Evolutionary conservation across 1,140 invertebrate species (phyloP).

Genomic region (Drosophila truncata): DNA sequence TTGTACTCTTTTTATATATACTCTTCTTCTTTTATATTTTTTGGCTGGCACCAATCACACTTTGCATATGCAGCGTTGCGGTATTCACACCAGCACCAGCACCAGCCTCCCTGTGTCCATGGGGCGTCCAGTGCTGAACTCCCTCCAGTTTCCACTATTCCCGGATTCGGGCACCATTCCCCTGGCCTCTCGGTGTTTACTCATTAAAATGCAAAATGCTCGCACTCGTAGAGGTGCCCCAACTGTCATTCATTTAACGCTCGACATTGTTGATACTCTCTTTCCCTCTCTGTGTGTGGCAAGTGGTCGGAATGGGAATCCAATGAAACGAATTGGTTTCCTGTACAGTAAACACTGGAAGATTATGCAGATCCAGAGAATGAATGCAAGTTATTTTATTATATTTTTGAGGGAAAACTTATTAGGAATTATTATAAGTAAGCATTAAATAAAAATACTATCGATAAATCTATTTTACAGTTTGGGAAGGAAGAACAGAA

Average conservation of each 20-base stretch:
- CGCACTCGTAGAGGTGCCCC: slow-evolving; percentile 35
- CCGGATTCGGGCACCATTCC: neutral
- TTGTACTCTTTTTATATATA: slow-evolving; percentile 9
- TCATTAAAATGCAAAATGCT: slow-evolving; percentile 81
- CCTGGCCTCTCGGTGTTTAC: slow-evolving; percentile 49
- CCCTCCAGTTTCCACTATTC: slow-evolving; percentile 1
- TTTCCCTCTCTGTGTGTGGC: slow-evolving; percentile 8
- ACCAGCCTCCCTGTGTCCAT: slow-evolving; percentile 17
- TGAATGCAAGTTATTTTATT: too few relatives aligned
- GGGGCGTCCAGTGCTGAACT: slow-evolving; percentile 21
- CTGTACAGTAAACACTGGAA: slow-evolving; percentile 1
- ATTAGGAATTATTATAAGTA: too few relatives aligned
- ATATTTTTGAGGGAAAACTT: too few relatives aligned
- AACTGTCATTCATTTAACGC: slow-evolving; percentile 44
- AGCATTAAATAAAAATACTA: too few relatives aligned
- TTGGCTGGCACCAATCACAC: slow-evolving; percentile 59
- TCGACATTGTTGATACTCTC: slow-evolving; percentile 47
- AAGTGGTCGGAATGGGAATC: slow-evolving; percentile 26
- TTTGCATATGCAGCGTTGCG: slow-evolving; percentile 63
- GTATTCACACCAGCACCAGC: slow-evolving; percentile 57
- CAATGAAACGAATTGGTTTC: slow-evolving; percentile 15
- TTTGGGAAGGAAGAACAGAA: too few relatives aligned
- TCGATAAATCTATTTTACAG: too few relatives aligned
- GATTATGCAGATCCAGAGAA: neutral
- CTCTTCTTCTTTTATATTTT: slow-evolving; percentile 29